These are phyloP conservation scores for Leptinotarsa lineolata DNA, from an alignment of 1,140 invertebrate genomes.

Conservation along the genomic window DNA sequence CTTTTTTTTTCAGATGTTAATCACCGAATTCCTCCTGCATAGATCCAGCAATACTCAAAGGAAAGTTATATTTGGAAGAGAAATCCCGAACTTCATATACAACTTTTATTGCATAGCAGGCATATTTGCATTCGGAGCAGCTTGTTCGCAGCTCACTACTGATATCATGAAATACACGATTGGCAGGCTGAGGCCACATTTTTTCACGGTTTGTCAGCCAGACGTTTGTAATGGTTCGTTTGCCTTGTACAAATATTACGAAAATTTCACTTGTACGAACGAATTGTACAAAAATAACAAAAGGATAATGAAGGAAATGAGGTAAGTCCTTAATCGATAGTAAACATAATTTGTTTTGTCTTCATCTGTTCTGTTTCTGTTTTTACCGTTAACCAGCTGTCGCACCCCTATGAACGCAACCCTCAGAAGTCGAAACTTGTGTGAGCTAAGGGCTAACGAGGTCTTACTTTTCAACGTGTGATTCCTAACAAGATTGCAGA, in stretches of 20 bases:
- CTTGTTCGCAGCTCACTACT: conserved; percentile 78
- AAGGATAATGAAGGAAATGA: conserved; percentile 68
- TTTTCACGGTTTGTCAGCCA: conserved; percentile 76
- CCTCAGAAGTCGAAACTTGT: too few species aligned
- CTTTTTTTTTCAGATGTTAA: conserved; percentile 64
- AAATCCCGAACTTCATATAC: conserved; percentile 71
- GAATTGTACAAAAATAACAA: conserved; percentile 56
- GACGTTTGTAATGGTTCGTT: conserved; percentile 60
- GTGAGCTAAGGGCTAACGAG: too few species aligned
- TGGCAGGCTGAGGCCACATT: conserved; percentile 90
- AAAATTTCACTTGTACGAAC: conserved; percentile 66
- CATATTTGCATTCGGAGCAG: conserved; percentile 84
- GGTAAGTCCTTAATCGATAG: conserved; percentile 50
- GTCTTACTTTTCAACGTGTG: too few species aligned
- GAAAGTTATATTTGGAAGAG: conserved; percentile 60
- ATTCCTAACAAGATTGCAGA: too few species aligned
- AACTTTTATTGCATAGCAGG: conserved; percentile 75
- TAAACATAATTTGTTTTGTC: background rate
- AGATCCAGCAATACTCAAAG: conserved; percentile 57
- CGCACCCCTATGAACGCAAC: too few species aligned
- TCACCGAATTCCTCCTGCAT: conserved; percentile 65
- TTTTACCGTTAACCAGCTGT: too few species aligned
- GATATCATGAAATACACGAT: conserved; percentile 92
- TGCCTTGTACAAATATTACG: conserved; percentile 67
- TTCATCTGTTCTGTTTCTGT: too few species aligned